A percentile compares a stretch with the other conserved stretches of the same genome.
phyloP scores from a whole-genome alignment of 2,113 vertebrate species.

The Panthera tigris region DNA sequence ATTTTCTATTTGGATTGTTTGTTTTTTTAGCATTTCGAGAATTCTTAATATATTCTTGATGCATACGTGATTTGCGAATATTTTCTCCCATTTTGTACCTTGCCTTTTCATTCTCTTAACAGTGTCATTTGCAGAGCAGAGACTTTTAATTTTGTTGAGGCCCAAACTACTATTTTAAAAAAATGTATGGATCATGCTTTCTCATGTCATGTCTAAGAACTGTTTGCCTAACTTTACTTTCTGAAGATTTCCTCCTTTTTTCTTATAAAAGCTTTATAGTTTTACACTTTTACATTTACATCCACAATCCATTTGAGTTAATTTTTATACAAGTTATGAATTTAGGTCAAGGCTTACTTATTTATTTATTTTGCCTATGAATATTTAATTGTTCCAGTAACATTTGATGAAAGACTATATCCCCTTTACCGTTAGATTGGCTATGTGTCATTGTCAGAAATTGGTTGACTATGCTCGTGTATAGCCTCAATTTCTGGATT shows the following conservation, averaged over 20 bases:
- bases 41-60: not conserved
- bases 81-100: not conserved
- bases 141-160: not conserved
- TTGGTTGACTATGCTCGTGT: not conserved
- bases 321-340: not conserved
- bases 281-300: not conserved
- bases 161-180: not conserved
- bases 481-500: not conserved
- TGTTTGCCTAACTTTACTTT: not conserved
- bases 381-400: not conserved
- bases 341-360: not conserved
- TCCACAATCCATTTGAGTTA: not conserved
- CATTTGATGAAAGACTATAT: not conserved
- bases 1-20: not conserved
- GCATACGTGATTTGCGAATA: not conserved
- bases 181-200: not conserved
- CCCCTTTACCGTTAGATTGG: not conserved
- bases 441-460: not conserved
- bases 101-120: not conserved
- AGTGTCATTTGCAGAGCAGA: not conserved
- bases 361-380: not conserved
- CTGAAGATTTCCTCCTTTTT: conserved; percentile 6
- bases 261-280: not conserved
- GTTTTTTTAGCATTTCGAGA: not conserved
- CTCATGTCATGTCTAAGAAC: not conserved